Evolutionary conservation across 2,113 vertebrate genomes (phyloP).

Genomic region (Bubo scandiacus): DNA sequence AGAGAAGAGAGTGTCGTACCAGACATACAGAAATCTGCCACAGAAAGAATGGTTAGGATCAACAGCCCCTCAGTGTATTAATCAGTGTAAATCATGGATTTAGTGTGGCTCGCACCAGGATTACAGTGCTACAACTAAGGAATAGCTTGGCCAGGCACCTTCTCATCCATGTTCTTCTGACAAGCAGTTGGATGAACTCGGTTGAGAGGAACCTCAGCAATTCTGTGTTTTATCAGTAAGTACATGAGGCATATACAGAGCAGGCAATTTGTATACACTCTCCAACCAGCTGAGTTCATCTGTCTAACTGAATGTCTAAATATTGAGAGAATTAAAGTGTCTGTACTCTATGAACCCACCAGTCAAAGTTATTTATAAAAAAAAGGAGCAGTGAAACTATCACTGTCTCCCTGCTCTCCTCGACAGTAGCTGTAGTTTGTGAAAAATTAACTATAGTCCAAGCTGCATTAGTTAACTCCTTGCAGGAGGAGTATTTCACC

Average conservation of each 20-base stretch:
- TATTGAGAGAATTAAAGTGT: constrained; percentile 71
- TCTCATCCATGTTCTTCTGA: background rate
- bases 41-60: background rate
- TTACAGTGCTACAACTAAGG: background rate
- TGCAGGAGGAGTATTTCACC: background rate
- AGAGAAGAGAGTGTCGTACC: background rate
- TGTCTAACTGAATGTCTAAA: constrained; percentile 77
- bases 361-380: constrained; percentile 26
- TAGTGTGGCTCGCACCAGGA: background rate
- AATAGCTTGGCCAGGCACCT: constrained; percentile 32
- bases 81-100: constrained; percentile 41
- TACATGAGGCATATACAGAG: constrained; percentile 73
- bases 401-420: background rate
- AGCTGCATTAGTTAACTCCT: constrained; percentile 48
- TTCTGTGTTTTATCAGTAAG: constrained; percentile 70
- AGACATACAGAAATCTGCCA: background rate
- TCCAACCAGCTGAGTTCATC: constrained; percentile 66
- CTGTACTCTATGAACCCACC: constrained; percentile 48
- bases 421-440: constrained; percentile 36
- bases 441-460: constrained; percentile 28
- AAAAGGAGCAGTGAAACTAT: background rate
- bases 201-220: constrained; percentile 37
- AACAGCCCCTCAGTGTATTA: background rate
- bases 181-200: constrained; percentile 17
- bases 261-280: constrained; percentile 72